Conservation (phyloP, 35 echinoderm and acorn worm genomes). For the Ophioderma brevispina region DNA sequence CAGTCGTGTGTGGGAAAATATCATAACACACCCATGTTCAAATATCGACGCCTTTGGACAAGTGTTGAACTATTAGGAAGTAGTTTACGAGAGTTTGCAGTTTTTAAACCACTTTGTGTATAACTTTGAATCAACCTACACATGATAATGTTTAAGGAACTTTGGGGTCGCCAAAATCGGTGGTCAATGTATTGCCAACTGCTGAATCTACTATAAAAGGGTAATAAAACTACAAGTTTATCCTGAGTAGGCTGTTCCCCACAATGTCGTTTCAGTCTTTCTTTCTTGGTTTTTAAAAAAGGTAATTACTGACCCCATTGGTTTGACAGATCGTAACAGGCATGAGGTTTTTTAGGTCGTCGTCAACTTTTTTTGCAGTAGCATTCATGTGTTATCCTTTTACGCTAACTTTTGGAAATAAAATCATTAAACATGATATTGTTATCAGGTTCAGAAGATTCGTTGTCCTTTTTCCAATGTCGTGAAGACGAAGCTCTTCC, state of each 20-base stretch:
- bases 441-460: not conserved
- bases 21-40: constrained; percentile 2
- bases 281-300: not conserved
- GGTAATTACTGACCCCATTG: too few species aligned
- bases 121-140: not conserved
- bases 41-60: not conserved
- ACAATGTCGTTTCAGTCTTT: too few species aligned
- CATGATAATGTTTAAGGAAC: not conserved
- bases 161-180: not conserved
- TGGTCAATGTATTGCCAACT: not conserved
- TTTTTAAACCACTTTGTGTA: not conserved
- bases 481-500: not conserved
- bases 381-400: too few species aligned
- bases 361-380: not conserved
- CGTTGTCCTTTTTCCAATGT: not conserved
- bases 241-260: too few species aligned
- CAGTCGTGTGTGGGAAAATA: not conserved
- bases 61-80: constrained; percentile 7
- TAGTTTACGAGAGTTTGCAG: not conserved
- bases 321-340: too few species aligned
- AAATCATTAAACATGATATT: too few species aligned
- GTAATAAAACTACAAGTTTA: too few species aligned
- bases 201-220: not conserved
- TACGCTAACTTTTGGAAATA: too few species aligned
- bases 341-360: not conserved